These are phyloP conservation scores for Sminthopsis crassicaudata DNA, from an alignment of 2,113 vertebrate genomes.

Conservation along the genomic window DNA sequence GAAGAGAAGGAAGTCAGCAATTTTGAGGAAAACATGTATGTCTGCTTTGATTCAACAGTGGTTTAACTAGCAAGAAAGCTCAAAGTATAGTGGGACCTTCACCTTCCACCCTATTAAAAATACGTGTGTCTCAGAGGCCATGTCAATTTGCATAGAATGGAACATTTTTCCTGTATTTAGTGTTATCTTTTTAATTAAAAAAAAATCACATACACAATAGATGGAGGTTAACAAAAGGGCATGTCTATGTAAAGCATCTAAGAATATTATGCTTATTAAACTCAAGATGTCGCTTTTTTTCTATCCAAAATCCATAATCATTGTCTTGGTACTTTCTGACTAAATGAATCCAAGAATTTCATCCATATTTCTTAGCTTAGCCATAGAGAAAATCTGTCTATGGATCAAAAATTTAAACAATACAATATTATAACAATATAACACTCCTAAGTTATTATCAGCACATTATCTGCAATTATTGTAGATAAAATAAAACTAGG, in stretches of 20 bases:
- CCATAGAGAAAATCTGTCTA: background rate
- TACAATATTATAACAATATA: background rate
- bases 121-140: background rate
- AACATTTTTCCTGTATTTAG: background rate
- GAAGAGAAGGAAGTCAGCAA: background rate
- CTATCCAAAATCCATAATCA: background rate
- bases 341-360: background rate
- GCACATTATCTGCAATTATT: background rate
- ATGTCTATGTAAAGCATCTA: background rate
- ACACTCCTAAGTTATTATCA: background rate
- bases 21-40: conserved; percentile 15
- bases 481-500: background rate
- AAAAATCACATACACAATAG: background rate
- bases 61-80: conserved; percentile 54
- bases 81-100: background rate
- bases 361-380: background rate
- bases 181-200: background rate
- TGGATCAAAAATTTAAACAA: background rate
- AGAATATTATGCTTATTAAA: background rate
- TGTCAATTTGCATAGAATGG: background rate
- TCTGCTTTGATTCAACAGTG: conserved; percentile 2
- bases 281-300: background rate
- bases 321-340: background rate
- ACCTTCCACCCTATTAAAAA: background rate
- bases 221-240: background rate